Percentiles rank a stretch among this genome's conserved stretches.
Conservation (phyloP, 2,797 vertebrate genomes). For the Dermochelys coriacea region DNA sequence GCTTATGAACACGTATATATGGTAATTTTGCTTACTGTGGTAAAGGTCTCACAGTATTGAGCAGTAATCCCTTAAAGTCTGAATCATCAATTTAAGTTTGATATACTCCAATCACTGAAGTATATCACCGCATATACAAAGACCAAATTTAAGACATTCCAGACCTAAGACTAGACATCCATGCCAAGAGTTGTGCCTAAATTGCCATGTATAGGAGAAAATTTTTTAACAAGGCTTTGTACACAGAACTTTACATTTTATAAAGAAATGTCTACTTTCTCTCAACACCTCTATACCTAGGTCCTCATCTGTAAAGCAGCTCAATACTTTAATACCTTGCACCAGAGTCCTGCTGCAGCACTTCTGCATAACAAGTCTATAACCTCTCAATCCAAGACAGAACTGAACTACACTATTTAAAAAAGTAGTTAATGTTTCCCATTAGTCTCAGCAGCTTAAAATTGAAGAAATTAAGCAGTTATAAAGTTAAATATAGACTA, state of each 20-base stretch:
- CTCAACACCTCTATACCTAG: not conserved
- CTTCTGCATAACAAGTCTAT: not conserved
- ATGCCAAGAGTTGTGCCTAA: not conserved
- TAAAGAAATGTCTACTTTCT: not conserved
- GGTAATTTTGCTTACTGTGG: not conserved
- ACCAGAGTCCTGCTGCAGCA: not conserved
- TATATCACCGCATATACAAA: not conserved
- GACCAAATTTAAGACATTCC: not conserved
- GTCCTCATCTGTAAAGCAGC: not conserved
- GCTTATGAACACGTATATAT: no score
- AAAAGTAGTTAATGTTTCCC: not conserved
- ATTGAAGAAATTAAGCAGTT: constrained; percentile 6
- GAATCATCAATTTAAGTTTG: not conserved
- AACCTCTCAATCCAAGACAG: not conserved
- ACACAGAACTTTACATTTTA: not conserved
- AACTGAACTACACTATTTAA: not conserved
- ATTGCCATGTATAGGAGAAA: not conserved
- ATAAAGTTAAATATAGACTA: constrained; percentile 46
- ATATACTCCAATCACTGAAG: not conserved
- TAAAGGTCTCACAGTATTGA: not conserved
- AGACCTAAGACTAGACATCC: not conserved
- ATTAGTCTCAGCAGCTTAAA: constrained; percentile 19
- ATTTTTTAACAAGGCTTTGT: not conserved
- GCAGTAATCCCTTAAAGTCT: not conserved
- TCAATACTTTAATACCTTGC: not conserved